Percentiles rank a stretch among this genome's conserved stretches.
Conservation (phyloP, 2,113 vertebrate species). For the Neomonachus schauinslandi region DNA sequence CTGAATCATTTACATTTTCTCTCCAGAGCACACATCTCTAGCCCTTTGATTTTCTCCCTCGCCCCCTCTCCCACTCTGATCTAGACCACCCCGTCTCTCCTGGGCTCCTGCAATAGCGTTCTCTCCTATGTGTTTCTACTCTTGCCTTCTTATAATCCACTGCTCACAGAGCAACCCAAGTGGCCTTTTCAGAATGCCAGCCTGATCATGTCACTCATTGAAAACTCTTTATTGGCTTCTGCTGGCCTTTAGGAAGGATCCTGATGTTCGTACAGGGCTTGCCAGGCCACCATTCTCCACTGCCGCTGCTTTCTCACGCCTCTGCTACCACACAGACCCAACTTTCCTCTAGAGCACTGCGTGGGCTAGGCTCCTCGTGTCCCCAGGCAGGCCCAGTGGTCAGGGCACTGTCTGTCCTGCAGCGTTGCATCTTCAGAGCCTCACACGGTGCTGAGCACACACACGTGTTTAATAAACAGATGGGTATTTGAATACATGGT, state of each 20-base stretch:
- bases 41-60: not conserved
- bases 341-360: not conserved
- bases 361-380: fast-evolving
- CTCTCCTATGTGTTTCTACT: not conserved
- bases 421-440: not conserved
- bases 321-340: not conserved
- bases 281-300: not conserved
- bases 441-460: fast-evolving
- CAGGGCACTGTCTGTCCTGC: not conserved
- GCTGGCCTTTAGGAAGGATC: not conserved
- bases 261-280: not conserved
- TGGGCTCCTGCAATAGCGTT: not conserved
- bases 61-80: not conserved
- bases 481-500: not conserved
- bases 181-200: not conserved
- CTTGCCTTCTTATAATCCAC: not conserved
- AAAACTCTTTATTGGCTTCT: not conserved
- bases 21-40: not conserved
- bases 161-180: not conserved
- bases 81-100: not conserved
- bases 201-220: not conserved
- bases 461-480: not conserved
- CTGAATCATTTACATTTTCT: not conserved
- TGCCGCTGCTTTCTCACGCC: fast-evolving
- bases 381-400: not conserved